Evolutionary conservation across 2,797 vertebrate genomes (phyloP).

Genomic region (Garrulus glandarius): DNA sequence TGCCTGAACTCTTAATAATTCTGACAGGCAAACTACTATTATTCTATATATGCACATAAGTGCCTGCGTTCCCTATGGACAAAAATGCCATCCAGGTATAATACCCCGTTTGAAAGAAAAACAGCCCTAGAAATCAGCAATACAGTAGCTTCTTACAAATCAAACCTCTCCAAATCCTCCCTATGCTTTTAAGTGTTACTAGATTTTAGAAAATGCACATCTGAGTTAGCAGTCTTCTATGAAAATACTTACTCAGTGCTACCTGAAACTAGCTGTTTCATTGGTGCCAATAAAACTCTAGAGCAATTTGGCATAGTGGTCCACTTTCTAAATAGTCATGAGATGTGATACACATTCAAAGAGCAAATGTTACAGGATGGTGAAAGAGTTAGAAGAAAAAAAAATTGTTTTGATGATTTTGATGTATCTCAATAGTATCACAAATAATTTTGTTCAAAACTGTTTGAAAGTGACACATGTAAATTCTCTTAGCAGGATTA

Average conservation of each 20-base stretch:
- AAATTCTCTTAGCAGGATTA: not conserved
- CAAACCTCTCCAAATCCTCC: constrained; percentile 40
- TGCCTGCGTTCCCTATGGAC: not conserved
- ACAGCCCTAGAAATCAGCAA: constrained; percentile 18
- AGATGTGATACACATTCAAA: not conserved
- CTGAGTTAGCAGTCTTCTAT: not conserved
- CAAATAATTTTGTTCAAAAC: not conserved
- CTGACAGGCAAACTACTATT: constrained; percentile 32
- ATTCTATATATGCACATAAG: not conserved
- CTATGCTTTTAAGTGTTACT: constrained; percentile 47
- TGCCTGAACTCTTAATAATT: constrained; percentile 49
- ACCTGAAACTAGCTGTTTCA: not conserved
- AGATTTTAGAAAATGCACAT: constrained; percentile 8
- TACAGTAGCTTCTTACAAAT: not conserved
- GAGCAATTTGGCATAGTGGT: not conserved
- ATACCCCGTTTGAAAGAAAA: constrained; percentile 18
- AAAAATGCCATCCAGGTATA: constrained; percentile 32
- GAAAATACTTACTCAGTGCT: not conserved
- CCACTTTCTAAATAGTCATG: not conserved
- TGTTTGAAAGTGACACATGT: not conserved
- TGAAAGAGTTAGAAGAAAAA: not conserved
- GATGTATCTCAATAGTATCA: not conserved
- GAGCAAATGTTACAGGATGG: not conserved
- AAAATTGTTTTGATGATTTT: not conserved
- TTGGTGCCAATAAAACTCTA: not conserved